These are phyloP conservation scores for Anagrus nilaparvatae DNA, from an alignment of 1,140 invertebrate genomes.

Conservation along the genomic window DNA sequence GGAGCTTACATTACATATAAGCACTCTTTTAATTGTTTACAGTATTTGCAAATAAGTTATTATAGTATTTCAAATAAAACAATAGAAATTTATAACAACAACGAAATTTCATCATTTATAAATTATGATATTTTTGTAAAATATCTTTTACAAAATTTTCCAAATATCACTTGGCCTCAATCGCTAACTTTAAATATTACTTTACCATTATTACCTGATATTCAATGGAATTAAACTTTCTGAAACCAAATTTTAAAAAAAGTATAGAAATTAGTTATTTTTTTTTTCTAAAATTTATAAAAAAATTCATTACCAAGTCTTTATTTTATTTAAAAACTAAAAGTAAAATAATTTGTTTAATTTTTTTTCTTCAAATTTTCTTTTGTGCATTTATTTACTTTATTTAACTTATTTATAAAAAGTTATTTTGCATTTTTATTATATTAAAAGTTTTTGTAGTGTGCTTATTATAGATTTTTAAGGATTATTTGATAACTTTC, in stretches of 20 bases:
- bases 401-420: neutral
- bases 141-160: slow-evolving; percentile 29
- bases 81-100: slow-evolving; percentile 30
- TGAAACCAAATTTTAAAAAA: slow-evolving; percentile 11
- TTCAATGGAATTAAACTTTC: slow-evolving; percentile 29
- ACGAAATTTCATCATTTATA: slow-evolving; percentile 24
- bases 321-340: no score
- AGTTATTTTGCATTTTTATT: neutral
- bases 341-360: no score
- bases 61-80: slow-evolving; percentile 32
- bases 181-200: slow-evolving; percentile 28
- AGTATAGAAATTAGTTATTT: neutral
- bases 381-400: neutral
- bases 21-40: slow-evolving; percentile 33
- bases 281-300: no score
- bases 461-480: no score
- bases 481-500: no score
- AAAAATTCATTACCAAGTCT: no score
- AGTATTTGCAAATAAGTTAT: slow-evolving; percentile 34
- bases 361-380: slow-evolving; percentile 1
- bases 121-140: slow-evolving; percentile 29
- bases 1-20: slow-evolving; percentile 37
- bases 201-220: slow-evolving; percentile 25
- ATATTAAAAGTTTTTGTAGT: no score
- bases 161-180: slow-evolving; percentile 25